Percentiles rank a stretch among this genome's conserved stretches.
phyloP scores from a whole-genome alignment of 2,113 vertebrate genomes.

The Vulpes ferrilata region DNA sequence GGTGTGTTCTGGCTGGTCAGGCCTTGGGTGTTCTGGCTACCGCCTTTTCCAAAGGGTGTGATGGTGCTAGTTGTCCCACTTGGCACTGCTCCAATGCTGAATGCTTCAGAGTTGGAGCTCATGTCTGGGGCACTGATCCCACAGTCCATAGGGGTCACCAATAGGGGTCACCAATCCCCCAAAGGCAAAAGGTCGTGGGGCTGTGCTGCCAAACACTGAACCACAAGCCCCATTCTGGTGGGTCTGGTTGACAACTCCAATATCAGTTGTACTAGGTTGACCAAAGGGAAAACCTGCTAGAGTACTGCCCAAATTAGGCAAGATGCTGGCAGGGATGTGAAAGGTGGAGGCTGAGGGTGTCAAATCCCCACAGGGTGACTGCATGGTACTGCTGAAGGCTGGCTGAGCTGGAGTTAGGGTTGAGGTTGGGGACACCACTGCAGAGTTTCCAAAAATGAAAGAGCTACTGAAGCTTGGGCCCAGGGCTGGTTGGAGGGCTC shows the following conservation, averaged over 20 bases:
- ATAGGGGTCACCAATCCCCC: conserved; percentile 79
- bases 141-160: conserved; percentile 71
- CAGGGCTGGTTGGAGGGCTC: not conserved
- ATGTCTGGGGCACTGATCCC: conserved; percentile 1
- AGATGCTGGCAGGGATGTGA: conserved; percentile 52
- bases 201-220: conserved; percentile 79
- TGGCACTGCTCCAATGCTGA: conserved; percentile 83
- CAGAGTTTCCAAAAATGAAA: conserved; percentile 86
- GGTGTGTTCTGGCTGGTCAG: conserved; percentile 80
- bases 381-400: conserved; percentile 82
- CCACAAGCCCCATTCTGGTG: not conserved
- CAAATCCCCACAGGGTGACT: conserved; percentile 79
- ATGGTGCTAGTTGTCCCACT: not conserved
- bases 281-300: conserved; percentile 12
- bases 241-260: conserved; percentile 85
- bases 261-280: conserved; percentile 73
- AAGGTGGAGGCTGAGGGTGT: conserved; percentile 70
- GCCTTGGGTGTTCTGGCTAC: conserved; percentile 56
- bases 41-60: conserved; percentile 85
- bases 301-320: not conserved
- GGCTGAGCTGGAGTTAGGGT: conserved; percentile 17
- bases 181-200: conserved; percentile 89
- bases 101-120: not conserved
- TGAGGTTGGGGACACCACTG: not conserved
- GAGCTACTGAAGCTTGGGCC: conserved; percentile 80